Base-by-base conservation (phyloP, 2,888 invertebrate species). In the Lithophane leautieri region DNA sequence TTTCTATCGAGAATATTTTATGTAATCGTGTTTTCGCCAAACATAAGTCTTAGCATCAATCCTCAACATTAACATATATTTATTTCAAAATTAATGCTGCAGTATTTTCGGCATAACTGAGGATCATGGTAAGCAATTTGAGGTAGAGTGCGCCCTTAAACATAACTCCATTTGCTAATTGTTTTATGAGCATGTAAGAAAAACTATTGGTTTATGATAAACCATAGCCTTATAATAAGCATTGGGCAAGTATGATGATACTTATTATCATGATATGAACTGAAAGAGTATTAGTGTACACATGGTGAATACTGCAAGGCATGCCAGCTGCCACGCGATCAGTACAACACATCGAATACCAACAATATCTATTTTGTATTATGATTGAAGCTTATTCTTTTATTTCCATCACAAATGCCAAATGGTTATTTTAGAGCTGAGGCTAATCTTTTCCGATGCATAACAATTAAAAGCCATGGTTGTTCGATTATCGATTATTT, bases 361-460 rank as follows among this genome's bases (percentile, higher is more conserved):
- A 54, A 56, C 12, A 25, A 56, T 25, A 56, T 56, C n/a, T 56
- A 56, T 14, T 12, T 25, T 25, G 25, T 25, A 54, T n/a, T n/a
- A n/a, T n/a, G n/a, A 54, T 56, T 56, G 4, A n/a, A 56, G 2
- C 56, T 25, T 25, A 56, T 25, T 56, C 7, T 25, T 25, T 25
- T 56, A 56, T 25, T 25, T 56, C 25, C 25, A 56, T 56, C 8
- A 16, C 11, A 47, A n/a, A 71, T 47, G 11, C 22, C 22, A 40
- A 47, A 58, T 25, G 25, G 25, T 73, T 47, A 50, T 73, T 60
- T 73, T 50, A 73, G 14, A 76, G 25, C 44, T 19, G 47, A 40
- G 22, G 47, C 77, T 25, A 75, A 75, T 76, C 42, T 50, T 7
- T n/a, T 44, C 52, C 22, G 63, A 40, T 14, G 4, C 44, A 28